Percentiles rank a stretch among this genome's conserved stretches.
Conservation (phyloP, 2,888 invertebrate genomes). For the Pterostichus madidus region DNA sequence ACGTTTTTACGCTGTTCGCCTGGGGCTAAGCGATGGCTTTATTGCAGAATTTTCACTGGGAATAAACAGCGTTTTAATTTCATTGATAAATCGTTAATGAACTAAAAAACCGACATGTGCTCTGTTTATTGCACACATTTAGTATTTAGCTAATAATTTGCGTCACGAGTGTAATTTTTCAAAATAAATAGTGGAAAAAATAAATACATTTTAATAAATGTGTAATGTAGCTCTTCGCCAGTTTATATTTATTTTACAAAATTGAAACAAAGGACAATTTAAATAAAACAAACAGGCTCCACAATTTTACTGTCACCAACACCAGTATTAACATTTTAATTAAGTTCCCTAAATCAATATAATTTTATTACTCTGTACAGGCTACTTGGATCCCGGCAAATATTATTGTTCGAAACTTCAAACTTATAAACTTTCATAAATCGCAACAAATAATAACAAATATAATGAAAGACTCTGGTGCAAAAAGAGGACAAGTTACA, state of each 20-base stretch:
- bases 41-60: slow-evolving; percentile 52
- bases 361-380: slow-evolving; percentile 1
- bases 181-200: slow-evolving; percentile 24
- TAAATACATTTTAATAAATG: slow-evolving; percentile 40
- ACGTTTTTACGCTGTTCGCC: slow-evolving; percentile 57
- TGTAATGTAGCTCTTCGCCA: background rate
- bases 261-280: slow-evolving; percentile 28
- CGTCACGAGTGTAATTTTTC: slow-evolving; percentile 41
- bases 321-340: slow-evolving; percentile 42
- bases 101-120: slow-evolving; percentile 35
- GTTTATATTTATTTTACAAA: slow-evolving; percentile 38
- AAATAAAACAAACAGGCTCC: slow-evolving; percentile 38
- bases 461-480: no score
- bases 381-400: background rate
- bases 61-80: slow-evolving; percentile 56
- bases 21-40: slow-evolving; percentile 54
- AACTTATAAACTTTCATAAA: no score
- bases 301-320: slow-evolving; percentile 2
- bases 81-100: slow-evolving; percentile 58
- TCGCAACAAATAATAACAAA: no score
- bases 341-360: slow-evolving; percentile 38
- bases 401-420: background rate
- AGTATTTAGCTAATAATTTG: slow-evolving; percentile 12
- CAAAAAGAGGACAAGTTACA: no score
- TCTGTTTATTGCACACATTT: slow-evolving; percentile 32